A percentile compares a stretch with the other conserved stretches of the same genome.
phyloP scores from a whole-genome alignment of 2,113 vertebrate species.

The Otocyon megalotis region DNA sequence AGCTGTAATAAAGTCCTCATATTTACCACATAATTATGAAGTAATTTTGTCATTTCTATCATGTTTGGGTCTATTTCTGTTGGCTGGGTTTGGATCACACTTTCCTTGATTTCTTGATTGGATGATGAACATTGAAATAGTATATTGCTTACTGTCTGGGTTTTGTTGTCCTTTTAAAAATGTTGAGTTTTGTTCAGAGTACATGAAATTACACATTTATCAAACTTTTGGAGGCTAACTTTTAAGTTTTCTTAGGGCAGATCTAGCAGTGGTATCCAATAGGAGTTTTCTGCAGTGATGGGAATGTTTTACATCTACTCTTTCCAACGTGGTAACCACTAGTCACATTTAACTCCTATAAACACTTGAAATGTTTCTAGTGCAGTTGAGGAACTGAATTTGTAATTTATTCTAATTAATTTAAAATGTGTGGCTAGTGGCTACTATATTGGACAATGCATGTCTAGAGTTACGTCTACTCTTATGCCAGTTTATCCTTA shows the following conservation, averaged over 20 bases:
- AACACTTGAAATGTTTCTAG: slow-evolving; percentile 26
- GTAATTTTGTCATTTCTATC: not conserved
- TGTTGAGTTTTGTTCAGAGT: not conserved
- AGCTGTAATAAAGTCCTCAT: not conserved
- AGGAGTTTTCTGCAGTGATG: not conserved
- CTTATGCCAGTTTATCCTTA: not conserved
- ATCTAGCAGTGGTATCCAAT: not conserved
- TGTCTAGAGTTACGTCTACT: not conserved
- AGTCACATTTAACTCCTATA: slow-evolving; percentile 25
- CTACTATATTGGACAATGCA: not conserved
- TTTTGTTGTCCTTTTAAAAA: slow-evolving; percentile 48
- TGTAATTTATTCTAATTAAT: not conserved
- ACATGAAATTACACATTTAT: slow-evolving; percentile 13
- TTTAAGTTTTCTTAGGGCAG: not conserved
- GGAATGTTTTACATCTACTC: not conserved
- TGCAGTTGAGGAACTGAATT: not conserved
- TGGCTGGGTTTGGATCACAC: not conserved
- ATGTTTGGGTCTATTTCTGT: not conserved
- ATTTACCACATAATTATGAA: not conserved
- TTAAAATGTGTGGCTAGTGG: not conserved
- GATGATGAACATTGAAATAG: slow-evolving; percentile 7
- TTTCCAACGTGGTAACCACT: not conserved
- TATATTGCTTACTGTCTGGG: not conserved
- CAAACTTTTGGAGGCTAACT: not conserved
- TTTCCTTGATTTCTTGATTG: not conserved